A percentile compares a stretch with the other conserved stretches of the same genome.
Evolutionary conservation across 2,888 invertebrate species (phyloP).

Genomic region (Noctuana brunneofusca): DNA sequence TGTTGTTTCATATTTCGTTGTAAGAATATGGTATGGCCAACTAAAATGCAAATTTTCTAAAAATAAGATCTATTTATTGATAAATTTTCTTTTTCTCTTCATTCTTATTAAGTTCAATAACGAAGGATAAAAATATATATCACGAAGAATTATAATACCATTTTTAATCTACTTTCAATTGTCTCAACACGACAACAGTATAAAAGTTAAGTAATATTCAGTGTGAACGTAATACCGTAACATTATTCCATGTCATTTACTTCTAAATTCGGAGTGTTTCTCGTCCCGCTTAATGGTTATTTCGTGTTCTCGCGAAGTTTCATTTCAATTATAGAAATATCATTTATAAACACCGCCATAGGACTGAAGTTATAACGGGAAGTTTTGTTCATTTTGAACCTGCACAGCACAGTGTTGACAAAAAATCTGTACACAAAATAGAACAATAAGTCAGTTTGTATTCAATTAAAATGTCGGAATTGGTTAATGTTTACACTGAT

Average conservation of each 20-base stretch:
- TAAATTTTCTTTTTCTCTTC: too few species aligned
- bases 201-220: slow-evolving; percentile 8
- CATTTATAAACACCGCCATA: slow-evolving; percentile 21
- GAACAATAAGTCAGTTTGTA: slow-evolving; percentile 45
- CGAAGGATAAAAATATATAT: too few species aligned
- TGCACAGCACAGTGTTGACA: background rate
- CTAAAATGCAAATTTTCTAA: background rate
- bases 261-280: slow-evolving; percentile 23
- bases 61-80: background rate
- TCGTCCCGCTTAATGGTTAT: slow-evolving; percentile 30
- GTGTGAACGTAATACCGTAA: slow-evolving; percentile 22
- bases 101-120: too few species aligned
- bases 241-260: slow-evolving; percentile 27
- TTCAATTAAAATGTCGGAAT: slow-evolving; percentile 61
- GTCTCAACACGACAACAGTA: background rate
- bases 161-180: too few species aligned
- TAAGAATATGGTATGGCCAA: background rate
- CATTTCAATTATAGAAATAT: slow-evolving; percentile 28
- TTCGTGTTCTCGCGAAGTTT: slow-evolving; percentile 29
- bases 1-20: background rate
- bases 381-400: slow-evolving; percentile 1
- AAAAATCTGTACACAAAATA: slow-evolving; percentile 22
- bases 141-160: too few species aligned
- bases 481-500: slow-evolving; percentile 55
- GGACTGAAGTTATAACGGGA: slow-evolving; percentile 8